Conservation (phyloP, 2,888 invertebrate species). For the Yponomeuta evonymella region DNA sequence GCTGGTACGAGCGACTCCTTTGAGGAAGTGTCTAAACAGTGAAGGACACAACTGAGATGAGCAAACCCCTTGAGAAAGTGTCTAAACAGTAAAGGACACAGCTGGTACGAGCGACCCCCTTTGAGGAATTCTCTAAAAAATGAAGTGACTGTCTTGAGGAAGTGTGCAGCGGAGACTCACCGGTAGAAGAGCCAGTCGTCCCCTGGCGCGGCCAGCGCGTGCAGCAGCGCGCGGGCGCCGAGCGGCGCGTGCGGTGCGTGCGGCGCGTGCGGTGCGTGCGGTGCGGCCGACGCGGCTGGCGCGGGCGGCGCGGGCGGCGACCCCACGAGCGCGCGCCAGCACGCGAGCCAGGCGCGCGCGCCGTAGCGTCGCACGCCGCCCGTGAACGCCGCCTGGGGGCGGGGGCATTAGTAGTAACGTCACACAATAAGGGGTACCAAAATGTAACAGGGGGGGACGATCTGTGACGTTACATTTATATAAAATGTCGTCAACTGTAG, state of each 20-base stretch:
- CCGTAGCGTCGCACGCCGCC: constrained; percentile 83
- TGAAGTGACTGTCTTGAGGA: no score
- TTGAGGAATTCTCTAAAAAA: no score
- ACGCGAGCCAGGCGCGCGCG: constrained; percentile 83
- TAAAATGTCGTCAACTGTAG: no score
- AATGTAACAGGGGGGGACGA: no score
- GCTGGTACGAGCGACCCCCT: no score
- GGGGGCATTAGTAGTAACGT: background rate
- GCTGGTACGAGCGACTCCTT: no score
- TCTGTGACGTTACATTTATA: no score
- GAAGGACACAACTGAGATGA: no score
- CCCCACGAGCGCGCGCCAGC: constrained; percentile 82
- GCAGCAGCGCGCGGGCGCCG: constrained; percentile 73
- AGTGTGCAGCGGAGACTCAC: constrained; percentile 39
- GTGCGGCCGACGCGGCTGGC: constrained; percentile 41
- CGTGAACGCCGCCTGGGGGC: constrained; percentile 61
- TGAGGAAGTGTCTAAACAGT: no score
- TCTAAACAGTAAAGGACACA: no score
- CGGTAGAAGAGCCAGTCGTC: constrained; percentile 90
- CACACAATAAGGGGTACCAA: no score
- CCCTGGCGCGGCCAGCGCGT: constrained; percentile 81
- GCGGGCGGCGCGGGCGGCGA: constrained; percentile 82
- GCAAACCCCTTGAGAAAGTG: no score
- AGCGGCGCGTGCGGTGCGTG: constrained; percentile 72
- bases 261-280: constrained; percentile 65